Evolutionary conservation across 2,888 invertebrate species (phyloP).

Genomic region (Hermaeophaga mercurialis): DNA sequence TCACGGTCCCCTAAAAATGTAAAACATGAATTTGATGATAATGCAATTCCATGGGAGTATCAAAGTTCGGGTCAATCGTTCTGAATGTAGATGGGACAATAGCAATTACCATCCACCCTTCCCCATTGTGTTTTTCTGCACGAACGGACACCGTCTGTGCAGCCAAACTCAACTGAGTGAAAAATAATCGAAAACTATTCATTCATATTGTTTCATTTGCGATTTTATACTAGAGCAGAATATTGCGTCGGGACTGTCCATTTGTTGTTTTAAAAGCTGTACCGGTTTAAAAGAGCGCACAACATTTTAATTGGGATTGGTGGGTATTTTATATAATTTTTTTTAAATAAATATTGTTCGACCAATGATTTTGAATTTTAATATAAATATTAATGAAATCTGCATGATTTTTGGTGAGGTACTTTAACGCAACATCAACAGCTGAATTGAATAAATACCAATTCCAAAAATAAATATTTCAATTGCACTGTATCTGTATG

Average conservation of each 20-base stretch:
- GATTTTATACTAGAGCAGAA: slow-evolving; percentile 33
- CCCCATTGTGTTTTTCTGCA: slow-evolving; percentile 53
- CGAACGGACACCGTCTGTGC: slow-evolving; percentile 47
- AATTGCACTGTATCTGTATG: too few species aligned
- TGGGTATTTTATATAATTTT: too few species aligned
- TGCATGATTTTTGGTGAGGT: too few species aligned
- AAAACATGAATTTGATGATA: slow-evolving; percentile 29
- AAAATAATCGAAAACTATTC: slow-evolving; percentile 53
- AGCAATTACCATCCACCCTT: slow-evolving; percentile 52
- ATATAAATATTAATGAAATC: too few species aligned
- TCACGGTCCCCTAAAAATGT: slow-evolving; percentile 18
- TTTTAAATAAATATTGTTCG: too few species aligned
- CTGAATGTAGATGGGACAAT: slow-evolving; percentile 53
- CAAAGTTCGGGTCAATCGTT: slow-evolving; percentile 50
- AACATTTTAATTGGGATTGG: too few species aligned
- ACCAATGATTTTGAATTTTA: too few species aligned
- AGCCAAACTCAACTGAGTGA: slow-evolving; percentile 47
- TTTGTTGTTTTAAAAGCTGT: background rate
- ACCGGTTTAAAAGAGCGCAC: too few species aligned
- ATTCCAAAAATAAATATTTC: too few species aligned
- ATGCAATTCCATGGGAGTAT: slow-evolving; percentile 35
- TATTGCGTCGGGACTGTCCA: background rate
- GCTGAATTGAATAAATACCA: too few species aligned
- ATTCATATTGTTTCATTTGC: slow-evolving; percentile 49
- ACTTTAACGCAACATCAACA: too few species aligned